Base-by-base conservation (phyloP, 2,888 invertebrate genomes). In the Zelleria hepariella region DNA sequence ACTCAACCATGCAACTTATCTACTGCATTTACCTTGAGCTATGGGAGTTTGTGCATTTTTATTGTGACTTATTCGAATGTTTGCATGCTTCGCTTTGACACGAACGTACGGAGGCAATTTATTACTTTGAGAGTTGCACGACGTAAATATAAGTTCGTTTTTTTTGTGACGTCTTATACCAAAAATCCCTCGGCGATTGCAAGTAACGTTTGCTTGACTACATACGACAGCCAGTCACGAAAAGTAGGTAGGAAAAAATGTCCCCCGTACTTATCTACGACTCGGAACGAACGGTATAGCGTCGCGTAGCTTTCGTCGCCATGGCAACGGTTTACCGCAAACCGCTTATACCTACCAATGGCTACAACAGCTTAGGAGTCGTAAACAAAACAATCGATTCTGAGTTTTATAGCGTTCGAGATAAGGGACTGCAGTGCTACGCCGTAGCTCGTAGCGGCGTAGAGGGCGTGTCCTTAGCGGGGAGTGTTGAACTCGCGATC, bases 401-500 rank as follows among this genome's bases (percentile, higher is more conserved):
- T 24, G 20, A 6, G 20, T 27, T 55, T 26, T 55, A 15, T 32
- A 8, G 32, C 55, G 6, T 15, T 42, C 8, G 21, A 8, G 2
- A 24, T 1, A 55, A 55, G 27, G 25, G 2, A n/a, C 54, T n/a
- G 5, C 54, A 18, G 32, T 8, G 32, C 55, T 55, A 27, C 27
- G 53, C 49, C 56, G 59, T 58, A 59, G 58, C 53, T 59, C 26
- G 53, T 32, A 32, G 47, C 51, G 24, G 47, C 62, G 61, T 61
- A 61, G 61, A 24, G 66, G 68, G 70, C 67, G 70, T 65, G 66
- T 49, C 20, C 55, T 20, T 57, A 60, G 58, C 55, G 63, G 63
- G 68, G 70, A 64, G 67, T 70, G 68, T 69, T 71, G 72, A 71
- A 69, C 70, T 65, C 68, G 63, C 58, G 21, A 27, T 51, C 27